These are phyloP conservation scores for Hemitrygon akajei DNA, from an alignment of 2,797 vertebrate species.

Conservation along the genomic window DNA sequence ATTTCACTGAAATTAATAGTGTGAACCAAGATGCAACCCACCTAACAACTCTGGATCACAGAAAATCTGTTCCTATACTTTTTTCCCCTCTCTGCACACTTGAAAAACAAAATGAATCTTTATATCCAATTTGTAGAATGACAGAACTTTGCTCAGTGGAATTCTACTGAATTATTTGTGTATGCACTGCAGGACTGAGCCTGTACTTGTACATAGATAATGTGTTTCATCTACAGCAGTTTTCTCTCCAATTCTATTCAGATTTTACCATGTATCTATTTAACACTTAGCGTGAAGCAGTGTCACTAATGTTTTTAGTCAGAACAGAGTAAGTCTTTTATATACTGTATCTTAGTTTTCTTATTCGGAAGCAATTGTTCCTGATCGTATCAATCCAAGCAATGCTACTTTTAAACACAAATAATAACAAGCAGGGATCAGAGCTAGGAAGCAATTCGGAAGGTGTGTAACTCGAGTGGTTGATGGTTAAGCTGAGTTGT, in stretches of 20 bases:
- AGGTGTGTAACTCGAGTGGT: too few relatives aligned
- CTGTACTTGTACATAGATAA: neutral
- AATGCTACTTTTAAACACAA: neutral
- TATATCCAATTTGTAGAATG: neutral
- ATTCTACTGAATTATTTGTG: neutral
- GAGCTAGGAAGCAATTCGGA: too few relatives aligned
- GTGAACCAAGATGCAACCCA: too few relatives aligned
- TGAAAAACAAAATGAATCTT: neutral
- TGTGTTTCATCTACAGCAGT: constrained; percentile 2
- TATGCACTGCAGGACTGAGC: neutral
- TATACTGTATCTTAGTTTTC: too few relatives aligned
- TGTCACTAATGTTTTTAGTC: neutral
- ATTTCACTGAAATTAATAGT: too few relatives aligned
- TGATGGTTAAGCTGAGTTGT: too few relatives aligned
- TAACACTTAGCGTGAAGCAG: neutral
- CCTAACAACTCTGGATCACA: too few relatives aligned
- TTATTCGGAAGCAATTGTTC: neutral
- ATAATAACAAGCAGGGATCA: neutral
- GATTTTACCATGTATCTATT: neutral
- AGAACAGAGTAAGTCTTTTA: neutral
- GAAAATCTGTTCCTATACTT: too few relatives aligned
- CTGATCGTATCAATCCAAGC: neutral
- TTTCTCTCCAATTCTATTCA: neutral
- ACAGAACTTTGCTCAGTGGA: neutral
- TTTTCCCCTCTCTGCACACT: too few relatives aligned